Percentiles rank a stretch among this genome's conserved stretches.
Conservation (phyloP, 2,888 invertebrate species). For the Plagodis pulveraria region DNA sequence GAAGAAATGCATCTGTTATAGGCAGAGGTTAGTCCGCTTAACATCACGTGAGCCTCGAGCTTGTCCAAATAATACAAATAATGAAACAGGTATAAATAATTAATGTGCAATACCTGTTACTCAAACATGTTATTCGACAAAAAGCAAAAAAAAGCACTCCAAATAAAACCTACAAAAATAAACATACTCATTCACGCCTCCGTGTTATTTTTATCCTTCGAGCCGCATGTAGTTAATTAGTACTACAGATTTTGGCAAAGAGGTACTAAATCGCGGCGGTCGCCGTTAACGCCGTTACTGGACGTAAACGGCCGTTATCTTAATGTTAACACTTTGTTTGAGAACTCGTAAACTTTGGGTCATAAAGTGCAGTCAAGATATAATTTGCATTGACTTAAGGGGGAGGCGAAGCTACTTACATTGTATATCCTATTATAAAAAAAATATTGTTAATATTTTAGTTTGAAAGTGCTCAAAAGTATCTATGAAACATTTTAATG, state of each 20-base stretch:
- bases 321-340: constrained; percentile 71
- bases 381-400: constrained; percentile 64
- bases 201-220: constrained; percentile 14
- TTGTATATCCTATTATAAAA: too few relatives aligned
- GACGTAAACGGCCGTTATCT: constrained; percentile 57
- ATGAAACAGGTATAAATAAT: too few relatives aligned
- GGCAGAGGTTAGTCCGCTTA: too few relatives aligned
- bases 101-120: too few relatives aligned
- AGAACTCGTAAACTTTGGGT: constrained; percentile 62
- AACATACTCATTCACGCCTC: constrained; percentile 6
- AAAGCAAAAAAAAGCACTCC: too few relatives aligned
- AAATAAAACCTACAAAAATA: constrained; percentile 1
- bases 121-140: too few relatives aligned
- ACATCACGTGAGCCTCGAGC: too few relatives aligned
- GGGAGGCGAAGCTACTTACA: constrained; percentile 13
- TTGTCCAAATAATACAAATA: too few relatives aligned
- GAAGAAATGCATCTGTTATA: too few relatives aligned
- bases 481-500: too few relatives aligned
- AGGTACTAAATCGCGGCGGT: constrained; percentile 25
- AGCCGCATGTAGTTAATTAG: constrained; percentile 32
- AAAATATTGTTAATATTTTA: too few relatives aligned
- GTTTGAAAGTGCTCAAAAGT: too few relatives aligned
- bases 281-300: constrained; percentile 36
- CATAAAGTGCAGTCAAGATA: constrained; percentile 68
- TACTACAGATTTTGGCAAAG: constrained; percentile 30